A percentile compares a stretch with the other conserved stretches of the same genome.
phyloP scores from a whole-genome alignment of 2,797 vertebrate species.

The Pristis pectinata region DNA sequence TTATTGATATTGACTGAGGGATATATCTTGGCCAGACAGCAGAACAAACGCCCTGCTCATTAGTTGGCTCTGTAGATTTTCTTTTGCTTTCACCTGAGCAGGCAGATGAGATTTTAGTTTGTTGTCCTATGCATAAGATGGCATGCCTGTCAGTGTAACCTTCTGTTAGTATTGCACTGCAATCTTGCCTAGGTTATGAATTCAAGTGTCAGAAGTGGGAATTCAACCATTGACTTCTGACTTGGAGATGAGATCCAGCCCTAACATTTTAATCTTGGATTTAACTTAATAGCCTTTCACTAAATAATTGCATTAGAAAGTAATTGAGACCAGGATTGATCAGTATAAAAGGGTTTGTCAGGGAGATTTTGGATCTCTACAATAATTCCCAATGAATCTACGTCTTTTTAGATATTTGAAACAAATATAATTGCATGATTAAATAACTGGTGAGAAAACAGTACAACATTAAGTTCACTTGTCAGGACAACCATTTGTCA shows the following conservation, averaged over 20 bases:
- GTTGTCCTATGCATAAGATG: not conserved
- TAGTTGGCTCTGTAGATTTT: not conserved
- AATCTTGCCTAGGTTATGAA: not conserved
- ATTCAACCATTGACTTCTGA: not conserved
- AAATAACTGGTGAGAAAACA: not conserved
- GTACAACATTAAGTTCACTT: not conserved
- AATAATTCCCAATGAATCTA: not conserved
- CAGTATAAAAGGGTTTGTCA: not conserved
- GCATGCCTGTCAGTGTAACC: not conserved
- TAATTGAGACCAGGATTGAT: not conserved
- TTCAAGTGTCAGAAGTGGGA: not conserved
- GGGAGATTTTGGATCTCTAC: not conserved
- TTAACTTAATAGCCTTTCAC: not conserved
- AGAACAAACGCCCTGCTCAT: not conserved
- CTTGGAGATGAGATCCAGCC: not conserved
- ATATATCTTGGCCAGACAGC: not conserved
- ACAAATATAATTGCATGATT: not conserved
- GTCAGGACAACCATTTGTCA: not conserved
- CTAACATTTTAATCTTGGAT: not conserved
- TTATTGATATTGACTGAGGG: not conserved
- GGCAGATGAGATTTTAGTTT: not conserved
- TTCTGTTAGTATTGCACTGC: not conserved
- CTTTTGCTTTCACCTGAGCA: not conserved
- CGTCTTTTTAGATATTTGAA: not conserved
- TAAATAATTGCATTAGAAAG: not conserved